phyloP scores from a whole-genome alignment of 2,113 vertebrate species.

The Lates calcarifer region DNA sequence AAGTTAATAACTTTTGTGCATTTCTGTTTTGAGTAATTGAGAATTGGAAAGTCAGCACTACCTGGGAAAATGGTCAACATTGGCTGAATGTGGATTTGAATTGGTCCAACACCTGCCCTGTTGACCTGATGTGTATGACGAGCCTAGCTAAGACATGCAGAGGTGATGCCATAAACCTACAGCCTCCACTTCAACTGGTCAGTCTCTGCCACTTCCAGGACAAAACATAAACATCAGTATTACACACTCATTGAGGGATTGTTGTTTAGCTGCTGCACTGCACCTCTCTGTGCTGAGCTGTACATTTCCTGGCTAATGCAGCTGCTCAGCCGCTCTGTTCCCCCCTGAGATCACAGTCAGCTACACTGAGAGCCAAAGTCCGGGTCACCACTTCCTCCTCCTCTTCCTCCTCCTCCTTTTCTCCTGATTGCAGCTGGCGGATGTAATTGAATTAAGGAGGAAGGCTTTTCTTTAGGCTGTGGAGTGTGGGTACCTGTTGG shows the following conservation, averaged over 20 bases:
- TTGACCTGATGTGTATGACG: no score
- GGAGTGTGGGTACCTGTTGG: neutral
- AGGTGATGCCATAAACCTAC: no score
- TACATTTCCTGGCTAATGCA: conserved; percentile 54
- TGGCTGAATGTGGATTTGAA: no score
- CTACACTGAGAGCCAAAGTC: conserved; percentile 54
- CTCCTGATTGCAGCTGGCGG: conserved; percentile 64
- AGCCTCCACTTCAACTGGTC: no score
- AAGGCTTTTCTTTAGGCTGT: conserved; percentile 32
- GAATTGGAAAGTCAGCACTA: no score
- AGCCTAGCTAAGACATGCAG: no score
- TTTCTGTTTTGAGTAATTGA: no score
- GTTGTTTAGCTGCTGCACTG: conserved; percentile 1
- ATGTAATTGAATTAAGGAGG: conserved; percentile 64
- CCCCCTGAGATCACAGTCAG: conserved; percentile 44
- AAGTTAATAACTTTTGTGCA: no score
- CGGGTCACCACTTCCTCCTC: conserved; percentile 55
- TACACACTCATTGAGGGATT: neutral
- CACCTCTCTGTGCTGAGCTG: conserved; percentile 15
- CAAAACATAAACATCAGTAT: neutral
- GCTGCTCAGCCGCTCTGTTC: conserved; percentile 40
- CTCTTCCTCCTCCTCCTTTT: conserved; percentile 42
- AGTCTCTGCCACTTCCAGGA: no score
- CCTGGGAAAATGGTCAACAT: no score
- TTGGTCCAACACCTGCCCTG: no score